Evolutionary conservation across 2,797 vertebrate species (phyloP).

Genomic region (Hypotaenidia philippensis): DNA sequence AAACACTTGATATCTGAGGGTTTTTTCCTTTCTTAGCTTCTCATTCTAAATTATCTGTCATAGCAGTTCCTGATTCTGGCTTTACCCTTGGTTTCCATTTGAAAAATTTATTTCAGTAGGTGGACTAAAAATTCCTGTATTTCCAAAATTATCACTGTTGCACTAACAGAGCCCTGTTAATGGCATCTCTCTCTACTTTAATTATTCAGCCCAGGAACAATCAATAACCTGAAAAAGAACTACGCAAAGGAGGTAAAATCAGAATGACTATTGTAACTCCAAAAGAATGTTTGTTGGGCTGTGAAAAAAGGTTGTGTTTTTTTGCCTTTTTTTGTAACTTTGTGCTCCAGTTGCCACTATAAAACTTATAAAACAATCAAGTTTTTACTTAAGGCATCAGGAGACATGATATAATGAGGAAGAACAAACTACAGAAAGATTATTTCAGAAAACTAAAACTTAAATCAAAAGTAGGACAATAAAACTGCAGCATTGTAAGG

Average conservation of each 20-base stretch:
- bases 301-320: not conserved
- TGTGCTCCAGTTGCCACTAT: not conserved
- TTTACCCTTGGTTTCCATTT: not conserved
- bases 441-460: not conserved
- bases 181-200: not conserved
- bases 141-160: not conserved
- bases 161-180: not conserved
- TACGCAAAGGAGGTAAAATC: conserved; percentile 9
- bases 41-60: not conserved
- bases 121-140: not conserved
- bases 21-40: not conserved
- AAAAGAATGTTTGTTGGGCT: not conserved
- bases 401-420: not conserved
- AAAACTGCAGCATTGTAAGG: not conserved
- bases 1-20: not conserved
- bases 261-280: conserved; percentile 21
- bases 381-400: not conserved
- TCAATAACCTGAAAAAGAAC: not conserved
- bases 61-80: not conserved
- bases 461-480: not conserved
- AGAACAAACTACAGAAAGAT: not conserved
- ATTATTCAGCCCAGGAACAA: not conserved
- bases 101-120: not conserved
- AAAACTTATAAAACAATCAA: not conserved
- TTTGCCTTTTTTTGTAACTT: not conserved